Evolutionary conservation across 2,888 invertebrate species (phyloP).

Genomic region (Macaria notata): DNA sequence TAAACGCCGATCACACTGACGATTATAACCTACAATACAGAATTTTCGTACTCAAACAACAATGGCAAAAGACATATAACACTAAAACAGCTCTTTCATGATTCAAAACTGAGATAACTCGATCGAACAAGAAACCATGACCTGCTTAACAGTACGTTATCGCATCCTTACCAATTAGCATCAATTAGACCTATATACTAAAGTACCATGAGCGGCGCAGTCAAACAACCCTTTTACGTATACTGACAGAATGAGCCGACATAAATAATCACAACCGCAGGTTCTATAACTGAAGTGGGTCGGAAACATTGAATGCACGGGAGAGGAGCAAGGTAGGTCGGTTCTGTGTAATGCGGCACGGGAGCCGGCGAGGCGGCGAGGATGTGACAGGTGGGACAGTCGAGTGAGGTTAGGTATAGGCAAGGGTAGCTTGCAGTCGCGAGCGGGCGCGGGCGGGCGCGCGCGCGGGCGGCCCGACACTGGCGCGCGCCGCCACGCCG

Average conservation of each 20-base stretch:
- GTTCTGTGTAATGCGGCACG: too few species aligned
- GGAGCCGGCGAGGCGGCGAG: too few species aligned
- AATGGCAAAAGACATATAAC: too few species aligned
- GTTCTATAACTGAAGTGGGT: constrained; percentile 19
- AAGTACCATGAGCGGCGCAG: constrained; percentile 15
- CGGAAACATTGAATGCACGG: constrained; percentile 31
- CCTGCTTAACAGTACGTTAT: neutral
- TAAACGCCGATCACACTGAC: too few species aligned
- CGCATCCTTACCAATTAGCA: constrained; percentile 2
- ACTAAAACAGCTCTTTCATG: too few species aligned
- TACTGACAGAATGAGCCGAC: constrained; percentile 21
- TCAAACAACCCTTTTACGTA: constrained; percentile 16
- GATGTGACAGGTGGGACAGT: constrained; percentile 60
- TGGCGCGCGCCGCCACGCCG: constrained; percentile 65
- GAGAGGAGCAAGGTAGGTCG: constrained; percentile 6
- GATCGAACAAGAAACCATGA: neutral
- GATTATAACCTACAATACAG: too few species aligned
- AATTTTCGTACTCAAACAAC: too few species aligned
- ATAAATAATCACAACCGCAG: constrained; percentile 33
- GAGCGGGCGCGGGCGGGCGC: constrained; percentile 78
- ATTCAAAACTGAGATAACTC: constrained; percentile 1
- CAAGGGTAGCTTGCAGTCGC: constrained; percentile 63
- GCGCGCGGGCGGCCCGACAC: too few species aligned
- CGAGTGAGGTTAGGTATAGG: constrained; percentile 67
- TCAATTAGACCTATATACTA: neutral